Conservation (phyloP, 2,797 vertebrate species). For the Sebastes oblongus region DNA sequence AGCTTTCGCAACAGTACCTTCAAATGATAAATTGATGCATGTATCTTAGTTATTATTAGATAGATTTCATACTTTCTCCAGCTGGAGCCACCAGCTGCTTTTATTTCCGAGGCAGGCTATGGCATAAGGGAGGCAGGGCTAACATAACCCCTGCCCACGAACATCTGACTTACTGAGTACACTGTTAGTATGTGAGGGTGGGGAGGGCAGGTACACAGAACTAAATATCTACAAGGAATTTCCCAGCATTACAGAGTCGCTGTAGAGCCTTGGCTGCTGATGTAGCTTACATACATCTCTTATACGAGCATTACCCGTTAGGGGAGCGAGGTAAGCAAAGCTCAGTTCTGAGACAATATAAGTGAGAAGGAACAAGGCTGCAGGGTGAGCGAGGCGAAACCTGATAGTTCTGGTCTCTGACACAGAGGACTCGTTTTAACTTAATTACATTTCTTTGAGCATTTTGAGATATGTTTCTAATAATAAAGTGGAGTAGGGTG, state of each 20-base stretch:
- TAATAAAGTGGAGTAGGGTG: not conserved
- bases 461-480: not conserved
- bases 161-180: not conserved
- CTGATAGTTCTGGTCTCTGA: not conserved
- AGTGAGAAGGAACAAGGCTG: not conserved
- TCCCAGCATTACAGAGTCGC: not conserved
- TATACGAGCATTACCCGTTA: slow-evolving; percentile 1
- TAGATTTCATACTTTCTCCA: slow-evolving; percentile 15
- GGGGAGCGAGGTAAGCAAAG: not conserved
- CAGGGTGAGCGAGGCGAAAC: not conserved
- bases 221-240: slow-evolving; percentile 22
- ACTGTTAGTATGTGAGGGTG: not conserved
- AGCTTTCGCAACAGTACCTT: not conserved
- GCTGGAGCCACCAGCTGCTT: slow-evolving; percentile 6
- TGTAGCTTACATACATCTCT: slow-evolving; percentile 2
- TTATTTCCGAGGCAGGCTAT: not conserved
- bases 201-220: not conserved
- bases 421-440: not conserved
- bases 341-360: not conserved
- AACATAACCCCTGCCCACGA: not conserved
- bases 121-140: not conserved
- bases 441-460: not conserved
- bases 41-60: slow-evolving; percentile 35
- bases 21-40: slow-evolving; percentile 41
- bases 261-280: not conserved